Evolutionary conservation across 1,140 invertebrate species (phyloP), one percentile per base, ranked within the genome.

Genomic region (Melanaphis sacchari): DNA sequence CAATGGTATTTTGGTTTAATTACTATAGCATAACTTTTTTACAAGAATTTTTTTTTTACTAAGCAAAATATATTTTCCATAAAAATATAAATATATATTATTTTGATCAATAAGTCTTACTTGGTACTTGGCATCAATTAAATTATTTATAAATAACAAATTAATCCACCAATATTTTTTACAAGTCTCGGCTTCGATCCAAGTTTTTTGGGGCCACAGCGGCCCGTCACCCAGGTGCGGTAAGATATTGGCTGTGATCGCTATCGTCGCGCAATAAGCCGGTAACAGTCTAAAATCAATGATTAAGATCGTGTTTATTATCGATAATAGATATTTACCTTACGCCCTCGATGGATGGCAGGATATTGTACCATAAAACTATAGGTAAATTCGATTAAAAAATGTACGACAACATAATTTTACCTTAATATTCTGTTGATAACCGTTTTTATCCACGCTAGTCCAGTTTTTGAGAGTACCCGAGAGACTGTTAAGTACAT

Each of bases 101-200:
- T 46, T 46, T n/a, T 84, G 26, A 40, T 40, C 9, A 40, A 46
- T 38, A 81, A 31, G 24, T 5, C 87, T 89, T 49, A 89, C 87
- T 52, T 54, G 22, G 11, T 89, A 52, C 1, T 54, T 89, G 21
- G n/a, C 43, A 38, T 40, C 36, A 0, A 89, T 38, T 1, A 52
- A 54, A 89, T 89, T 89, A 52, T 21, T 89, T 38, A 89, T 89
- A 24, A 89, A 89, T 26, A 89, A 24, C 36, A 89, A 24, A 38
- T 89, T 89, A 2, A 40, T 66, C 89, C 89, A 90, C 89, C 89
- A 90, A 90, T 90, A 66, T 6, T 90, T 76, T 90, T 76, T 66
- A 66, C 89, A 90, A 21, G 5, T 90, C 36, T 90, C 54, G 15
- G 89, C 89, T 66, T 90, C 89, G 9, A 7, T 6, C 89, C 89